Evolutionary conservation across 2,797 vertebrate species (phyloP).

Genomic region (Crotalus adamanteus): DNA sequence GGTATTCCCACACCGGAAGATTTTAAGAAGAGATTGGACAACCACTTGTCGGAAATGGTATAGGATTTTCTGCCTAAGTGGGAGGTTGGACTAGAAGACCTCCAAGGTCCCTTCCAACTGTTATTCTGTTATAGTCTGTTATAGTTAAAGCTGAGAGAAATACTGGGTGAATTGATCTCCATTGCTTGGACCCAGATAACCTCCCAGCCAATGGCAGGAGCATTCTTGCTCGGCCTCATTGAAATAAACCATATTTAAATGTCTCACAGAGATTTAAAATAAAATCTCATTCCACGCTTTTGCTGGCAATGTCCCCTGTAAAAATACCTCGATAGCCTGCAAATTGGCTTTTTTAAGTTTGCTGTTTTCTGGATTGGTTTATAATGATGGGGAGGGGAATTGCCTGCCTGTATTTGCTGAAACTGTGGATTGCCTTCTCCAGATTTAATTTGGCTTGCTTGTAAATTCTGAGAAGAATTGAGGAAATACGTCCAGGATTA

Average conservation of each 20-base stretch:
- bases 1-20: not conserved
- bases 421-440: not conserved
- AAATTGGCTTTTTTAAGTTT: not conserved
- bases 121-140: not conserved
- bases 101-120: not conserved
- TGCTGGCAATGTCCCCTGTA: not conserved
- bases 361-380: not conserved
- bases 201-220: not conserved
- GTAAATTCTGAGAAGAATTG: not conserved
- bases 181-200: not conserved
- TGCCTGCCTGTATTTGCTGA: not conserved
- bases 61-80: too few relatives aligned
- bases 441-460: not conserved
- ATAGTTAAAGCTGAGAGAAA: conserved; percentile 35
- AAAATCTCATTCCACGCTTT: not conserved
- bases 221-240: fast-evolving
- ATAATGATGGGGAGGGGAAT: not conserved
- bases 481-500: not conserved
- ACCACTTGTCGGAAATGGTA: not conserved
- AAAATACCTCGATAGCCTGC: not conserved
- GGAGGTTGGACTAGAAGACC: too few relatives aligned
- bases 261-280: not conserved
- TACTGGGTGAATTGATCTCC: fast-evolving
- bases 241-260: not conserved
- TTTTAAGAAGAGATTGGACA: not conserved